Conservation (phyloP, 2,888 invertebrate genomes). For the Chromoteleia sp. region DNA sequence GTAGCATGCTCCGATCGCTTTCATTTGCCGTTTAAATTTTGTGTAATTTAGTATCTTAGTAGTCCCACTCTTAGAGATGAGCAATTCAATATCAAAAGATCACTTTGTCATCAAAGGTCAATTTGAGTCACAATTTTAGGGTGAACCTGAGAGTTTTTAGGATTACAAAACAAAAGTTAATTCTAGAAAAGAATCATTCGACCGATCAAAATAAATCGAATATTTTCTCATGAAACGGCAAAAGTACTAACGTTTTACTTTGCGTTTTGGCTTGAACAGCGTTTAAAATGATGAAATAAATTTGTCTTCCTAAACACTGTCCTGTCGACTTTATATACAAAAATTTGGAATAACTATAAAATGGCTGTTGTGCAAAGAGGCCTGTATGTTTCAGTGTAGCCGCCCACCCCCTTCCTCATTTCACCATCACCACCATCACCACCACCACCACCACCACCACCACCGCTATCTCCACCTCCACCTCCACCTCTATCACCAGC, state of each 20-base stretch:
- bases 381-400: slow-evolving; percentile 83
- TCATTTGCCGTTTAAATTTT: slow-evolving; percentile 75
- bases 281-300: slow-evolving; percentile 17
- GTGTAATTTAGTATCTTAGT: slow-evolving; percentile 28
- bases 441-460: slow-evolving; percentile 75
- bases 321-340: slow-evolving; percentile 67
- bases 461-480: slow-evolving; percentile 68
- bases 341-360: slow-evolving; percentile 76
- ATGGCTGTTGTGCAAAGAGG: slow-evolving; percentile 80
- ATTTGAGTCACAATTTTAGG: slow-evolving; percentile 65
- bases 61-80: slow-evolving; percentile 18
- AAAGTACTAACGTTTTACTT: slow-evolving; percentile 15
- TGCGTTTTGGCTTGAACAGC: not conserved
- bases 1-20: slow-evolving; percentile 77
- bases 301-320: slow-evolving; percentile 59
- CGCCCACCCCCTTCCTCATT: slow-evolving; percentile 83
- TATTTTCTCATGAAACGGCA: slow-evolving; percentile 15
- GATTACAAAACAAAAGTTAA: slow-evolving; percentile 61
- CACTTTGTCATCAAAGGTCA: slow-evolving; percentile 73
- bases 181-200: no score
- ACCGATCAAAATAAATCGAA: not conserved
- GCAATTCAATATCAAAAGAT: slow-evolving; percentile 23
- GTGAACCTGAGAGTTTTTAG: slow-evolving; percentile 79
- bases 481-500: slow-evolving; percentile 12
- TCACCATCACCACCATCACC: slow-evolving; percentile 75